Conservation (phyloP, 2,888 invertebrate genomes). For the Yponomeuta evonymella region DNA sequence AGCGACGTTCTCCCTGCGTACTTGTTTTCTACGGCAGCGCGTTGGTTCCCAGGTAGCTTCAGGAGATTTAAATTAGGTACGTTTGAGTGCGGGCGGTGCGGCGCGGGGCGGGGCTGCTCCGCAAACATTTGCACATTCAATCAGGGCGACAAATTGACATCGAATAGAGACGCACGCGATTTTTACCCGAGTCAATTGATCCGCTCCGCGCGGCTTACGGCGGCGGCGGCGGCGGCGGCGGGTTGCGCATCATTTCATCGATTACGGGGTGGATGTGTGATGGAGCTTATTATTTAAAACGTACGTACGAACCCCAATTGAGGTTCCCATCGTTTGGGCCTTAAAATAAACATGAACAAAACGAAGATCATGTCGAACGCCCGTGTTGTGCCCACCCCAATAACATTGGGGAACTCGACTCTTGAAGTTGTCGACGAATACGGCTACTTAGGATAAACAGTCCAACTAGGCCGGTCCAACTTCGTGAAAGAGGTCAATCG, state of each 20-base stretch:
- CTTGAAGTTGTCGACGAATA: too few relatives aligned
- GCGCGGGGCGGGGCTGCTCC: constrained; percentile 9
- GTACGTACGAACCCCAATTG: too few relatives aligned
- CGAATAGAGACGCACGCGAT: not conserved
- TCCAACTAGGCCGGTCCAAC: too few relatives aligned
- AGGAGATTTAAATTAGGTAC: not conserved
- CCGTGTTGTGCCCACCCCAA: too few relatives aligned
- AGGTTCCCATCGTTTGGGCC: too few relatives aligned
- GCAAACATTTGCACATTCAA: constrained; percentile 2
- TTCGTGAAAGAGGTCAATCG: too few relatives aligned
- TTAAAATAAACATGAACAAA: too few relatives aligned
- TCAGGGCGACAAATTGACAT: constrained; percentile 9
- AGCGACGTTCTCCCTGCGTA: too few relatives aligned
- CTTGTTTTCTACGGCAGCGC: too few relatives aligned
- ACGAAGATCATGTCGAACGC: too few relatives aligned
- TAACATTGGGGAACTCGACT: too few relatives aligned
- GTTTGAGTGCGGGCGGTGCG: not conserved
- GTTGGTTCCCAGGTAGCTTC: not conserved
- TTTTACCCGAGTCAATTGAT: not conserved
- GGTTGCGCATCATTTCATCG: not conserved
- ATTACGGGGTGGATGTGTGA: not conserved
- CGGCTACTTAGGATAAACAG: too few relatives aligned
- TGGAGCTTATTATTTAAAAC: not conserved
- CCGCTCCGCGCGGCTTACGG: not conserved
- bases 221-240: not conserved